These are phyloP conservation scores for Phataginus tricuspis DNA, from an alignment of 2,797 vertebrate species.

Conservation along the genomic window DNA sequence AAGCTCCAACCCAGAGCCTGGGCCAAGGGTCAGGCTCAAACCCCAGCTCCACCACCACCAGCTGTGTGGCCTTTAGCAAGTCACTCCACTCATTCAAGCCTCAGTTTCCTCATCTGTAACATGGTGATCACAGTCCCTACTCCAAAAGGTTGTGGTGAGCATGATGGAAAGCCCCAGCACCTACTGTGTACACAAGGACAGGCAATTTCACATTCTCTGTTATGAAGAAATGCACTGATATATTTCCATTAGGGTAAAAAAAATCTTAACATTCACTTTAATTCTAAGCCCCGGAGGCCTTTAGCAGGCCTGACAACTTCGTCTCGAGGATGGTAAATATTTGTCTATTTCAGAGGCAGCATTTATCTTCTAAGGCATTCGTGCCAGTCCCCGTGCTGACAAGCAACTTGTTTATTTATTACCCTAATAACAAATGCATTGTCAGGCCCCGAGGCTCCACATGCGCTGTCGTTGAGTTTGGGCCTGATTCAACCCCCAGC, in stretches of 20 bases:
- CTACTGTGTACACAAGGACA: constrained; percentile 22
- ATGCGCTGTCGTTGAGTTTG: not conserved
- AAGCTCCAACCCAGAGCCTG: not conserved
- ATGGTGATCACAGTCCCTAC: fast-evolving
- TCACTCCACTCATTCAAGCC: not conserved
- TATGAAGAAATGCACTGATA: constrained; percentile 15
- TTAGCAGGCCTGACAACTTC: constrained; percentile 84
- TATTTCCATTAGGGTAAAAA: constrained; percentile 71
- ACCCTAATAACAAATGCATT: constrained; percentile 89
- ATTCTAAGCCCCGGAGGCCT: constrained; percentile 82
- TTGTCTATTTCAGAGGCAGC: constrained; percentile 87
- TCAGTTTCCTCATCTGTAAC: constrained; percentile 12
- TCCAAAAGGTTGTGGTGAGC: not conserved
- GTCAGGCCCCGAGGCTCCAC: constrained; percentile 82
- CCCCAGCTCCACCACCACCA: not conserved
- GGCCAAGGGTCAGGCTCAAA: not conserved
- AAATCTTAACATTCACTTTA: constrained; percentile 79
- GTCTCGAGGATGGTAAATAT: constrained; percentile 87
- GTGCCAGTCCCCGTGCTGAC: constrained; percentile 87
- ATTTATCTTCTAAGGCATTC: constrained; percentile 88
- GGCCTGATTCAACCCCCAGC: not conserved
- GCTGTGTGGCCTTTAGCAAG: constrained; percentile 42
- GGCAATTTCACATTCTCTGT: constrained; percentile 12
- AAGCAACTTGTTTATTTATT: constrained; percentile 90
- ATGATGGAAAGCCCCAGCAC: not conserved